Evolutionary conservation across 1,140 invertebrate species (phyloP).

Genomic region (Lucilia cuprina): DNA sequence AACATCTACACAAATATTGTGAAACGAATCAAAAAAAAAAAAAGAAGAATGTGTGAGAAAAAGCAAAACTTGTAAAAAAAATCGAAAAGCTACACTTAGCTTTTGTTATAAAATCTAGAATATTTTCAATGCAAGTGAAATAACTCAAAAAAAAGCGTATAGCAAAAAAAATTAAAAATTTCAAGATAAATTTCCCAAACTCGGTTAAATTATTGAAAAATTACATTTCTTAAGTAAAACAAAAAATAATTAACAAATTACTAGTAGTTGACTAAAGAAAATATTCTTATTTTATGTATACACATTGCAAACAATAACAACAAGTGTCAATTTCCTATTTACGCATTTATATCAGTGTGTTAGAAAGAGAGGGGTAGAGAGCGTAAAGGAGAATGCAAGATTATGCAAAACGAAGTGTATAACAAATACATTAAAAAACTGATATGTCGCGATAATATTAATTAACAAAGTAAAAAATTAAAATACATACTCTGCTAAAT

Average conservation of each 20-base stretch:
- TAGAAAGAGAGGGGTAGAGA: neutral
- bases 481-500: neutral
- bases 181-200: neutral
- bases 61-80: neutral
- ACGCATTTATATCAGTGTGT: neutral
- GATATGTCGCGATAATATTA: neutral
- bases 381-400: neutral
- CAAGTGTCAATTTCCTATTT: neutral
- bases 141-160: neutral
- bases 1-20: constrained; percentile 5
- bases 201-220: neutral
- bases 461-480: neutral
- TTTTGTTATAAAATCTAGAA: constrained; percentile 11
- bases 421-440: neutral
- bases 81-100: neutral
- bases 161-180: neutral
- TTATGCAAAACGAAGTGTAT: neutral
- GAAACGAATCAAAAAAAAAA: constrained; percentile 15
- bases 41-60: neutral
- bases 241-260: neutral
- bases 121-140: neutral
- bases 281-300: neutral
- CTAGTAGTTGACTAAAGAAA: neutral
- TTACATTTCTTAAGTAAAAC: neutral
- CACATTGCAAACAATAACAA: neutral